These are phyloP conservation scores for Gnathonemus longibarbis DNA, from an alignment of 2,113 vertebrate species.

Conservation along the genomic window DNA sequence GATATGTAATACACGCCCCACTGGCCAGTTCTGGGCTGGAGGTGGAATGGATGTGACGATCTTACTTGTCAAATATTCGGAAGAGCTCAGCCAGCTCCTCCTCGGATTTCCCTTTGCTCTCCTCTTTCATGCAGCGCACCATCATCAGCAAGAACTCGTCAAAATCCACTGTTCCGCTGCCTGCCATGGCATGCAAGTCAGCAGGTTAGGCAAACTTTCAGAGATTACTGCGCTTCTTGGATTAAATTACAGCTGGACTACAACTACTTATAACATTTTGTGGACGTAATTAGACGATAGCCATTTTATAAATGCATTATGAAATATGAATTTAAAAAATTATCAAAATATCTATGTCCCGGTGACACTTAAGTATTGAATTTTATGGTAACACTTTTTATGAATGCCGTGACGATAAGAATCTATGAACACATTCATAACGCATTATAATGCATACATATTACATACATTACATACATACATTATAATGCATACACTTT, in stretches of 20 bases:
- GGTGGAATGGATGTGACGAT: neutral
- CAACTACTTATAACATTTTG: neutral
- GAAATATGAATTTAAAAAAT: neutral
- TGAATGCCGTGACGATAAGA: neutral
- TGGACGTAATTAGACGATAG: neutral
- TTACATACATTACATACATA: too few species aligned
- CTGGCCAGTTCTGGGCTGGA: neutral
- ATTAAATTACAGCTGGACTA: neutral
- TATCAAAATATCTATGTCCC: neutral
- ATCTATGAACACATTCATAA: neutral
- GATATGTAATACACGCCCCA: neutral
- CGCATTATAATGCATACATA: neutral
- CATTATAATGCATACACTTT: too few species aligned
- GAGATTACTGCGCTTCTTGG: neutral
- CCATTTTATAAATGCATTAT: neutral
- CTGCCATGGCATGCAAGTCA: conserved; percentile 35
- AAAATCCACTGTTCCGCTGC: conserved; percentile 68
- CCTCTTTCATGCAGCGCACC: conserved; percentile 73
- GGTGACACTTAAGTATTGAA: neutral
- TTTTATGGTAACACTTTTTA: neutral
- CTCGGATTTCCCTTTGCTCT: conserved; percentile 72
- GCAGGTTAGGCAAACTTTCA: too few species aligned
- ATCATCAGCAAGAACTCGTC: conserved; percentile 74
- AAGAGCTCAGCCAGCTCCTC: conserved; percentile 68
- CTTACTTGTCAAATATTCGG: conserved; percentile 72